A percentile compares a stretch with the other conserved stretches of the same genome.
These are phyloP conservation scores for Xestia sexstrigata DNA, from an alignment of 2,888 invertebrate species.

Conservation along the genomic window DNA sequence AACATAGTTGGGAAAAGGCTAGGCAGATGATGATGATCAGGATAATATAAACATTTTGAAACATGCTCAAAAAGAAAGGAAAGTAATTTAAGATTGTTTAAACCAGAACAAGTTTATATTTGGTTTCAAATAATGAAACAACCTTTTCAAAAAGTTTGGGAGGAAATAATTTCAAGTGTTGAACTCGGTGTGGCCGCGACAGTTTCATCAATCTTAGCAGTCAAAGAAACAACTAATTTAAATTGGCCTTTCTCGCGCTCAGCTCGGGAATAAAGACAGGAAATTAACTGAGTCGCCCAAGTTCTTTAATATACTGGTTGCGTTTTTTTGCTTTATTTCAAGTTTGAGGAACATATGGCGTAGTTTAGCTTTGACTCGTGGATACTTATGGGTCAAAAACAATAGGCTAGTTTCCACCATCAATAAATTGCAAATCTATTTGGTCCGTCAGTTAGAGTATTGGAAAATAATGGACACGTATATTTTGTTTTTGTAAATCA, in stretches of 20 bases:
- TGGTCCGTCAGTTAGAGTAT: no score
- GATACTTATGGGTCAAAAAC: not conserved
- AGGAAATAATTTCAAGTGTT: slow-evolving; percentile 63
- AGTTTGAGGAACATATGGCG: slow-evolving; percentile 4
- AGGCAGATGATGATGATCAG: not conserved
- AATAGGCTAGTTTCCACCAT: no score
- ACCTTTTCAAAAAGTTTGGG: slow-evolving; percentile 57
- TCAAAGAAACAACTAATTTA: slow-evolving; percentile 75
- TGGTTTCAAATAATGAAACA: slow-evolving; percentile 53
- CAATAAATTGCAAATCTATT: no score
- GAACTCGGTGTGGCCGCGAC: slow-evolving; percentile 69
- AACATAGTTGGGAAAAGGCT: not conserved
- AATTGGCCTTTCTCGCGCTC: slow-evolving; percentile 67
- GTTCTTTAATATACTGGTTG: slow-evolving; percentile 72
- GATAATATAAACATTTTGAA: not conserved
- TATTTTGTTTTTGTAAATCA: no score
- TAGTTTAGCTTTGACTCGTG: slow-evolving; percentile 16
- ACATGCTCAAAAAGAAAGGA: slow-evolving; percentile 9
- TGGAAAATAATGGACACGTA: no score
- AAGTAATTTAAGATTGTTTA: slow-evolving; percentile 37
- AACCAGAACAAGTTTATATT: slow-evolving; percentile 47
- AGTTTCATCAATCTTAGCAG: slow-evolving; percentile 76
- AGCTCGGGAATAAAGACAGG: slow-evolving; percentile 65
- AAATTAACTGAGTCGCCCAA: slow-evolving; percentile 71
- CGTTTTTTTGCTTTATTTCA: slow-evolving; percentile 41